phyloP scores from a whole-genome alignment of 2,888 invertebrate genomes.

The Fragum fragum region DNA sequence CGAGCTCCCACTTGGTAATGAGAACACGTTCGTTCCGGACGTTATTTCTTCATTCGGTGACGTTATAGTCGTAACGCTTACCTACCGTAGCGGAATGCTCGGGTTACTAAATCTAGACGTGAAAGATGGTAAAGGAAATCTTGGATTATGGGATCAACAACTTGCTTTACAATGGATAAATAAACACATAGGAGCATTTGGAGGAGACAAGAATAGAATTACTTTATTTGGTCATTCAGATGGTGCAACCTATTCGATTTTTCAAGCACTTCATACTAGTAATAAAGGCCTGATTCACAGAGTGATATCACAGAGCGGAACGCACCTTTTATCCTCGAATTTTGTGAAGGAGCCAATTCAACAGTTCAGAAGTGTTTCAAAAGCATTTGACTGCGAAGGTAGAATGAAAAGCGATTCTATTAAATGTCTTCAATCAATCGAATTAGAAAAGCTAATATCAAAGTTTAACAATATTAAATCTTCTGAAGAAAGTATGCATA shows the following conservation, averaged over 20 bases:
- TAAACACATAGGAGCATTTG: slow-evolving; percentile 91
- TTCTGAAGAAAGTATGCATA: neutral
- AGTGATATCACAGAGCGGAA: slow-evolving; percentile 78
- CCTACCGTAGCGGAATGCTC: slow-evolving; percentile 96
- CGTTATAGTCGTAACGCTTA: slow-evolving; percentile 95
- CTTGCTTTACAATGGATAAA: slow-evolving; percentile 97
- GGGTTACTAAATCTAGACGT: slow-evolving; percentile 96
- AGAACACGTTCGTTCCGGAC: slow-evolving; percentile 83
- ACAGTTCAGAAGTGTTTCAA: neutral
- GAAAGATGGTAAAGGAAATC: slow-evolving; percentile 94
- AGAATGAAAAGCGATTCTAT: neutral
- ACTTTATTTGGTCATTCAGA: slow-evolving; percentile 81
- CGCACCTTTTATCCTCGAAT: neutral
- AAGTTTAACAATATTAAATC: neutral
- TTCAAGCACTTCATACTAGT: slow-evolving; percentile 73
- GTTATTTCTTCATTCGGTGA: slow-evolving; percentile 35
- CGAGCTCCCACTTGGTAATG: slow-evolving; percentile 96
- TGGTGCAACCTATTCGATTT: slow-evolving; percentile 68
- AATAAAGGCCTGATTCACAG: slow-evolving; percentile 68
- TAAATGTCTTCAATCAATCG: neutral
- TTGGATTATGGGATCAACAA: slow-evolving; percentile 97
- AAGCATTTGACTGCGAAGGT: neutral
- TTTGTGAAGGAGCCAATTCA: neutral
- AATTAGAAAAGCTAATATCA: neutral
- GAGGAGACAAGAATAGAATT: slow-evolving; percentile 74